Conservation (phyloP, 2,113 vertebrate species). For the Ursus arctos region DNA sequence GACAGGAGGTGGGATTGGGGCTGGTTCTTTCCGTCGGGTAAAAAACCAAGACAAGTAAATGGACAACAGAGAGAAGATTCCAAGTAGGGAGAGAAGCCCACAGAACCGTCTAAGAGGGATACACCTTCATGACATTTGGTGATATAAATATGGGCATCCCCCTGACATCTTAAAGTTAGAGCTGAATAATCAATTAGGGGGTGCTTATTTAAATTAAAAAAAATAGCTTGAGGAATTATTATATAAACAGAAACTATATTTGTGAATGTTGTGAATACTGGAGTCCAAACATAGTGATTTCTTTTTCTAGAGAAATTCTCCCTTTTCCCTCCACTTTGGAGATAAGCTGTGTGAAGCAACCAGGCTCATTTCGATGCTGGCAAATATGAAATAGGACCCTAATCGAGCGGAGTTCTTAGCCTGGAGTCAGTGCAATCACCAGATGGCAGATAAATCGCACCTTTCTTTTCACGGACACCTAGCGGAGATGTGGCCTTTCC, state of each 20-base stretch:
- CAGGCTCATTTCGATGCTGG: background rate
- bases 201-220: background rate
- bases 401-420: background rate
- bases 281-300: background rate
- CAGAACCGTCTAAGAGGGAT: background rate
- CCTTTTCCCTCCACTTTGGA: background rate
- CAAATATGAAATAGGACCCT: background rate
- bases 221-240: background rate
- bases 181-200: background rate
- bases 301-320: background rate
- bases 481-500: background rate
- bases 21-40: background rate
- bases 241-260: slow-evolving; percentile 35
- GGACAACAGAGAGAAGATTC: background rate
- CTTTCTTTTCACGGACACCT: background rate
- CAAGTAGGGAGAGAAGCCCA: background rate
- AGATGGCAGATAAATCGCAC: background rate
- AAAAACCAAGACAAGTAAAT: background rate
- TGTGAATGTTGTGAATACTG: background rate
- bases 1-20: background rate
- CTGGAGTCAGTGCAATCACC: background rate
- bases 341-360: background rate
- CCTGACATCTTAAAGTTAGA: background rate
- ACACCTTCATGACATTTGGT: background rate
- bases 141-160: background rate